Conservation (phyloP, 2,888 invertebrate species). For the Azorinus chamasolen region DNA sequence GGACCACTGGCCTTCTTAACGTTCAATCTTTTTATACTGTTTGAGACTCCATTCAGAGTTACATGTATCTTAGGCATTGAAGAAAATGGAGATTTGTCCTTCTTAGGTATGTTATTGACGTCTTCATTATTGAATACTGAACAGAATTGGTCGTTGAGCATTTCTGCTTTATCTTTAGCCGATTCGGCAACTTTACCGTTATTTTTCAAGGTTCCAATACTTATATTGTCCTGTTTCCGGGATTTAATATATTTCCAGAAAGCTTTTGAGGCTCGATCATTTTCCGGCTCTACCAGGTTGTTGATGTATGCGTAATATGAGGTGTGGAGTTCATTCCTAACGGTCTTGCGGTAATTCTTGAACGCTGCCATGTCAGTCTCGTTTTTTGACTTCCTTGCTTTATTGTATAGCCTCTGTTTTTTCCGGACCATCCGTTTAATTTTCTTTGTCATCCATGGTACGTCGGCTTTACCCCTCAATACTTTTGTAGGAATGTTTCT, state of each 20-base stretch:
- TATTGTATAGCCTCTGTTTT: slow-evolving; percentile 20
- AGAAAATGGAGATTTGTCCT: slow-evolving; percentile 25
- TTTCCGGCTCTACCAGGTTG: too few species aligned
- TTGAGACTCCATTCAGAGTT: slow-evolving; percentile 9
- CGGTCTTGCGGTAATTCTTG: slow-evolving; percentile 5
- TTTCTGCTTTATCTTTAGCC: slow-evolving; percentile 33
- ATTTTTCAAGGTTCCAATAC: slow-evolving; percentile 26
- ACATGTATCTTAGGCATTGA: slow-evolving; percentile 25
- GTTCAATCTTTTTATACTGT: slow-evolving; percentile 6
- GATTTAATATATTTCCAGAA: slow-evolving; percentile 34
- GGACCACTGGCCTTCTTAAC: slow-evolving; percentile 39
- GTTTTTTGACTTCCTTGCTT: not conserved
- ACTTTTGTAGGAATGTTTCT: slow-evolving; percentile 2
- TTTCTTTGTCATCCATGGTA: slow-evolving; percentile 9
- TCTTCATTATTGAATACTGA: slow-evolving; percentile 34
- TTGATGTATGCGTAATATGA: too few species aligned
- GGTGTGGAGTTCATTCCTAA: slow-evolving; percentile 19
- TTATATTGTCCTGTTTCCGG: slow-evolving; percentile 28
- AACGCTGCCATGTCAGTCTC: slow-evolving; percentile 1
- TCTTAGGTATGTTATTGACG: slow-evolving; percentile 5
- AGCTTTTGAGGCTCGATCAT: slow-evolving; percentile 13
- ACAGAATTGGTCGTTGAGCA: slow-evolving; percentile 31
- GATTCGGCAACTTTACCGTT: slow-evolving; percentile 23
- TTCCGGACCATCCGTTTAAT: slow-evolving; percentile 24
- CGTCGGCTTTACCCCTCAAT: slow-evolving; percentile 1